Conservation (phyloP, 2,113 vertebrate species). For the Cranoglanis bouderius region DNA sequence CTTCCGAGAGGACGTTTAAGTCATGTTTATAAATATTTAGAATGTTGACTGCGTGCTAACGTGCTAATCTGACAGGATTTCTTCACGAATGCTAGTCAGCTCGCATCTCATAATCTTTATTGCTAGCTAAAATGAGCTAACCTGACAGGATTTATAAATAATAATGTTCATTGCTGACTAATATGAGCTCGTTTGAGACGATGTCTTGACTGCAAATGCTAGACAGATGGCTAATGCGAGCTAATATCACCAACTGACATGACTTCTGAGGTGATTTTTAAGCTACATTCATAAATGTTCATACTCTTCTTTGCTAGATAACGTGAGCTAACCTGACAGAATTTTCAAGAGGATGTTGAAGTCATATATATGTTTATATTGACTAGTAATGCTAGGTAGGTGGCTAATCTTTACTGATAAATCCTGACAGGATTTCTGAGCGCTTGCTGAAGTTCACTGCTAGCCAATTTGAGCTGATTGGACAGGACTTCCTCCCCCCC, state of each 20-base stretch:
- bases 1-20: too few species aligned
- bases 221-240: neutral
- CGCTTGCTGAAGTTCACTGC: neutral
- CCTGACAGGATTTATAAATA: neutral
- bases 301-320: neutral
- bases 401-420: too few species aligned
- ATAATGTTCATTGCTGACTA: neutral
- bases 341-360: neutral
- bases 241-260: neutral
- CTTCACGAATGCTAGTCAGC: neutral
- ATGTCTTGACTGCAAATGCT: neutral
- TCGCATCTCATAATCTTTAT: neutral
- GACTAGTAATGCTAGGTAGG: too few species aligned
- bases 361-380: neutral
- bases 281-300: neutral
- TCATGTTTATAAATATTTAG: too few species aligned
- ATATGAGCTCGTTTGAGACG: neutral
- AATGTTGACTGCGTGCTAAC: too few species aligned
- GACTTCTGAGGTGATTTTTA: neutral
- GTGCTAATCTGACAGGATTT: neutral
- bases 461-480: neutral
- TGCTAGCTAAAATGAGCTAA: neutral
- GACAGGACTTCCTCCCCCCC: neutral
- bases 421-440: neutral
- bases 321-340: neutral